phyloP scores from a whole-genome alignment of 2,888 invertebrate genomes.

The Pachydiplax longipennis region DNA sequence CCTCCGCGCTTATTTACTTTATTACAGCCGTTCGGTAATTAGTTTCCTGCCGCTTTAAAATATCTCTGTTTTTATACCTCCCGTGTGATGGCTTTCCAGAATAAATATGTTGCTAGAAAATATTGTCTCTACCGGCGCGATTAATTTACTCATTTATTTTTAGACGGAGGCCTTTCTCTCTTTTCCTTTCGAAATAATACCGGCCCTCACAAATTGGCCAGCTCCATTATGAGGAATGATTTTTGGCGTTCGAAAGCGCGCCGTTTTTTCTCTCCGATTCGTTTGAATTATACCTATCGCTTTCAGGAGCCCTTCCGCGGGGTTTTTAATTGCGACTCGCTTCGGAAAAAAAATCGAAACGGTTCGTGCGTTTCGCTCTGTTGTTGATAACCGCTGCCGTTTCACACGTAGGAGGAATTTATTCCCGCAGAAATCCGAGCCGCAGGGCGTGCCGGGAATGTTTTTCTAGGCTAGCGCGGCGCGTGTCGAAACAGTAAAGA shows the following conservation, averaged over 20 bases:
- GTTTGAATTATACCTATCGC: not conserved
- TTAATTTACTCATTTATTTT: not conserved
- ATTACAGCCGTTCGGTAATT: not conserved
- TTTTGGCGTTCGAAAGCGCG: not conserved
- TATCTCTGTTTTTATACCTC: not conserved
- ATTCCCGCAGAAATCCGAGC: not conserved
- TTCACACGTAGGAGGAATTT: not conserved
- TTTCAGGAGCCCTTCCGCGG: not conserved
- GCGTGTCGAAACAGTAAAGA: not conserved
- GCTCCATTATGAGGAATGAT: conserved; percentile 13
- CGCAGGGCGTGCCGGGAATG: not conserved
- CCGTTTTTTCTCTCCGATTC: not conserved
- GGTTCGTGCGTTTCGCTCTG: not conserved
- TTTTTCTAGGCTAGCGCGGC: not conserved
- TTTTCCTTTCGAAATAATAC: not conserved
- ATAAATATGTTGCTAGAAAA: not conserved
- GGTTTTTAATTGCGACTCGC: not conserved
- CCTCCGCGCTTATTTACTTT: not conserved
- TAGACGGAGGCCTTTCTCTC: not conserved
- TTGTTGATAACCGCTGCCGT: not conserved
- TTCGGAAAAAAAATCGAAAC: not conserved
- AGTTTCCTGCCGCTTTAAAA: not conserved
- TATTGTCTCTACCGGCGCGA: not conserved
- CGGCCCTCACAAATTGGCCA: not conserved
- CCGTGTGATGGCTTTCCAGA: not conserved